These are phyloP conservation scores for Ruditapes philippinarum DNA, from an alignment of 1,140 invertebrate species.

Conservation along the genomic window DNA sequence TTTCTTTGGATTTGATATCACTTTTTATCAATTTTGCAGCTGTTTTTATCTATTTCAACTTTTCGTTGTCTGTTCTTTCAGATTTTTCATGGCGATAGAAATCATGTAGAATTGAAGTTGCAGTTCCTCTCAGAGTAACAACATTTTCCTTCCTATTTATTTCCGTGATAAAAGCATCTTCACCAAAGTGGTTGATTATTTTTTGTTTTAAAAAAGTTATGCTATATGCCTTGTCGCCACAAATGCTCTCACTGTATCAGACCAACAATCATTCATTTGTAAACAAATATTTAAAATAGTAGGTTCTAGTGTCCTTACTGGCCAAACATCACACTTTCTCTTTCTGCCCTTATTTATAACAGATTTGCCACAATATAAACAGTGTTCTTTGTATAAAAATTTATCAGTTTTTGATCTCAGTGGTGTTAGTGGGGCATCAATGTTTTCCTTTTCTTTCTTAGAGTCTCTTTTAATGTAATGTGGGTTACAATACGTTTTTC, in stretches of 20 bases:
- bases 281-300: not conserved
- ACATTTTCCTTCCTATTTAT: constrained; percentile 70
- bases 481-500: no score
- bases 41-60: constrained; percentile 51
- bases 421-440: not conserved
- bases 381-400: not conserved
- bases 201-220: constrained; percentile 54
- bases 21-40: constrained; percentile 60
- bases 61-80: constrained; percentile 29
- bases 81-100: constrained; percentile 43
- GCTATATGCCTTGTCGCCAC: constrained; percentile 59
- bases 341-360: constrained; percentile 37
- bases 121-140: constrained; percentile 51
- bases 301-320: constrained; percentile 53
- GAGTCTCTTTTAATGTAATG: not conserved
- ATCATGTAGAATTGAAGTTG: constrained; percentile 50
- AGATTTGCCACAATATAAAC: constrained; percentile 36
- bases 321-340: constrained; percentile 40
- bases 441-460: not conserved
- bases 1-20: constrained; percentile 42
- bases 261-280: no score
- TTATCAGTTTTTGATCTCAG: no score
- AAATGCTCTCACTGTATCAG: constrained; percentile 49
- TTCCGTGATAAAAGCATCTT: constrained; percentile 57
- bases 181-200: constrained; percentile 64